Base-by-base conservation (phyloP, 1,140 invertebrate genomes). In the Aphaenogaster rudis region DNA sequence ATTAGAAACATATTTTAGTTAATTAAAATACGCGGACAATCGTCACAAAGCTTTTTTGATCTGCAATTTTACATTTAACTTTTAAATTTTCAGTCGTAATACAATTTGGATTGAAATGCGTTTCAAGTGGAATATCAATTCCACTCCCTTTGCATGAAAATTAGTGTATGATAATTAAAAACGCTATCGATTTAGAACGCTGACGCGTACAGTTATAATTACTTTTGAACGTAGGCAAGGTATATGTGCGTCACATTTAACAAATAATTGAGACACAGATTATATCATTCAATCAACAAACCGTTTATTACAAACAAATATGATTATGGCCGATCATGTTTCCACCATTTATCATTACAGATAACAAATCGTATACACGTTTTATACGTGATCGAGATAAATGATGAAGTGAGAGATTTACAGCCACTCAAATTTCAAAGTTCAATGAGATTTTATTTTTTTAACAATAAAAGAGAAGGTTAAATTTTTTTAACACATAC, bases 191-290 rank as follows among this genome's bases (percentile, higher is more conserved):
- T 66, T 54, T 52, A 39, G 15, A 74, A 57, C 36, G 50, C 48
- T 39, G 17, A 13, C 13, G 7, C 63, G 11, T 63, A 9, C 13
- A n/a, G 8, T 63, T 63, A 6, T 13, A 50, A 79, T 66, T 21
- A 79, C 1, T 79, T 66, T 52, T 11, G 48, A 63, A 52, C 13
- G 13, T 50, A 42, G 1, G 13, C 3, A 28, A 9, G 3, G 2
- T 39, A 39, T 21, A 33, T 15, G 28, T 11, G 28, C 11, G 8
- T 52, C 39, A 8, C 13, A 52, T 54, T 52, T 67, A 69, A 28
- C 36, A 21, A 28, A 54, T 69, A 54, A 80, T 67, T 42, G 63
- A 11, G 45, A 45, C 9, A 78, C 21, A 80, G 33, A 80, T 69
- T 54, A 54, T 6, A 80, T 63, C 13, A 39, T 6, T 76, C n/a